Evolutionary conservation across 2,113 vertebrate genomes (phyloP).

Genomic region (Pycnonotus jocosus): DNA sequence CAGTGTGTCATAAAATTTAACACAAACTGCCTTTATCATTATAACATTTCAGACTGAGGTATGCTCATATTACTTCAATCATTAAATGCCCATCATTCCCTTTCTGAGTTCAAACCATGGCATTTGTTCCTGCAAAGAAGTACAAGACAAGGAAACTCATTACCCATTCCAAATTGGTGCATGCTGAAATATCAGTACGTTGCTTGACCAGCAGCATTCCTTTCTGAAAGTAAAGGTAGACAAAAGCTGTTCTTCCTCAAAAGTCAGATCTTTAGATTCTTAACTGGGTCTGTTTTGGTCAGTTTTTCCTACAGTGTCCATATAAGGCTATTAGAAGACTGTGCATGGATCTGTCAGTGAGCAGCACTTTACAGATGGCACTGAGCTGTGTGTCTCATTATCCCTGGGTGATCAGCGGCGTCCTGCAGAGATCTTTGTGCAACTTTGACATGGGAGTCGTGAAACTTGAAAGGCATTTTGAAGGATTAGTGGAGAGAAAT

Average conservation of each 20-base stretch:
- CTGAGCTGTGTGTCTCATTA: neutral
- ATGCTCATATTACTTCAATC: neutral
- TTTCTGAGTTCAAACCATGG: neutral
- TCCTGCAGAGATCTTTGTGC: neutral
- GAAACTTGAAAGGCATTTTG: neutral
- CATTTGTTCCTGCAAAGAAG: neutral
- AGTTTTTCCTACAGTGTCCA: neutral
- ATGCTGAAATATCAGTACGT: neutral
- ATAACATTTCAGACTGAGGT: neutral
- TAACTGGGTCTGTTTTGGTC: neutral
- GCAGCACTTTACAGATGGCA: neutral
- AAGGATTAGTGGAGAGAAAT: neutral
- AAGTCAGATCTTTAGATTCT: neutral
- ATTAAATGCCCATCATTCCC: neutral
- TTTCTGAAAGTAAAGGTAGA: neutral
- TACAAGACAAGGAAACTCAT: neutral
- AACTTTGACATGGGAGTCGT: neutral
- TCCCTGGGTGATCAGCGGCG: fast-evolving
- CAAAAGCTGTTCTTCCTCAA: neutral
- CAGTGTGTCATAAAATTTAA: neutral
- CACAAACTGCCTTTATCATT: neutral
- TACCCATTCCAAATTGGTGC: neutral
- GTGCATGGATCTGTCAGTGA: neutral
- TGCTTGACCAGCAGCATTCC: neutral
- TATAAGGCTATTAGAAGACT: neutral